These are phyloP conservation scores for Epinephelus awoara DNA, from an alignment of 2,797 vertebrate genomes.

Conservation along the genomic window DNA sequence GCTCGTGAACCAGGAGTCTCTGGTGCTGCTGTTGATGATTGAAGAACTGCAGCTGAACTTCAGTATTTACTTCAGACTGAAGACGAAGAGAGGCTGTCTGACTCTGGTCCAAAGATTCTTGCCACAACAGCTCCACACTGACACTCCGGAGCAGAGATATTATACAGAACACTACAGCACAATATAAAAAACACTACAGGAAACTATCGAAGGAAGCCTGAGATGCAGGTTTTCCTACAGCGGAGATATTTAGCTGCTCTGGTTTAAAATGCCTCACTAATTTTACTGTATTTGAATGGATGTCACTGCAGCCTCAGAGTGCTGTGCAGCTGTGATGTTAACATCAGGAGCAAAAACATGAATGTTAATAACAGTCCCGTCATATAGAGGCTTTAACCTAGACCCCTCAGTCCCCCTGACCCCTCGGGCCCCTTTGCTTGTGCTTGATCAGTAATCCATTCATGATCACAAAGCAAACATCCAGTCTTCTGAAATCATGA, in stretches of 20 bases:
- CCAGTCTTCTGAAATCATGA: background rate
- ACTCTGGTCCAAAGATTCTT: background rate
- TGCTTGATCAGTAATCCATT: background rate
- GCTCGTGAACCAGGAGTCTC: background rate
- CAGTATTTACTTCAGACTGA: background rate
- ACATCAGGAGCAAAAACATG: too few species aligned
- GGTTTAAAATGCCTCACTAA: too few species aligned
- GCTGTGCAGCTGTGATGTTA: too few species aligned
- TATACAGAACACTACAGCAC: background rate
- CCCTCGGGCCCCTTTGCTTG: too few species aligned
- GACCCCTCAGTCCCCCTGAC: background rate
- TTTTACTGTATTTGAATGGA: too few species aligned
- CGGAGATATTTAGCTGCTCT: too few species aligned
- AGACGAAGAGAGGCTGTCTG: slow-evolving; percentile 11
- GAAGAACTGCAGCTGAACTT: background rate
- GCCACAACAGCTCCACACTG: background rate
- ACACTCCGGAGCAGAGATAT: background rate
- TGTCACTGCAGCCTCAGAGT: too few species aligned
- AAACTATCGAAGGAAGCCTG: background rate
- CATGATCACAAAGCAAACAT: background rate
- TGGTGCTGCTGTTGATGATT: background rate
- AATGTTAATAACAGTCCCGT: background rate
- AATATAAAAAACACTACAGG: background rate
- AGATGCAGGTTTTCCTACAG: too few species aligned
- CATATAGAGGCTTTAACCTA: background rate